These are phyloP conservation scores for Atta texana DNA, from an alignment of 1,140 invertebrate species.

Conservation along the genomic window DNA sequence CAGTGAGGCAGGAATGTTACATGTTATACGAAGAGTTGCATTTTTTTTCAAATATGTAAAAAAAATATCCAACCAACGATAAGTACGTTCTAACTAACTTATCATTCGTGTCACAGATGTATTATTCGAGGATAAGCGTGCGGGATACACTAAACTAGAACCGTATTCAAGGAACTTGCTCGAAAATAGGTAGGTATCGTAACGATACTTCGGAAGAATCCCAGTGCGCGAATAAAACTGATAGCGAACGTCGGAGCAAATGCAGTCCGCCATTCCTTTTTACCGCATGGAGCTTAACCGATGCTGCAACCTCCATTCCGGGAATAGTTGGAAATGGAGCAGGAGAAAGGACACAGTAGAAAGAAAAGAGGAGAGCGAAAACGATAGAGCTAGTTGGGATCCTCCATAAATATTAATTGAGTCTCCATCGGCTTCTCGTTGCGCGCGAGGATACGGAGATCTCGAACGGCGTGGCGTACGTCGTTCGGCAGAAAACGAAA, in stretches of 20 bases:
- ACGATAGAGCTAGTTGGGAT: conserved; percentile 52
- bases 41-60: conserved; percentile 15
- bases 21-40: neutral
- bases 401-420: conserved; percentile 77
- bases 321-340: conserved; percentile 49
- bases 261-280: conserved; percentile 58
- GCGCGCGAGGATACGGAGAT: conserved; percentile 63
- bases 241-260: conserved; percentile 60
- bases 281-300: conserved; percentile 49
- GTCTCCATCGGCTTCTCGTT: conserved; percentile 72
- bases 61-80: conserved; percentile 31
- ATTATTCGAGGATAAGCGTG: conserved; percentile 45
- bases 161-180: conserved; percentile 24
- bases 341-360: neutral
- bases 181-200: conserved; percentile 54
- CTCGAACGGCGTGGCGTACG: conserved; percentile 65
- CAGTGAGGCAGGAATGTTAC: neutral
- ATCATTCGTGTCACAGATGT: conserved; percentile 13
- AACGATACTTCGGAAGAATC: conserved; percentile 62
- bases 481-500: conserved; percentile 75
- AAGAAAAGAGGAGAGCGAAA: too few species aligned
- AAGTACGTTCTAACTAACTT: conserved; percentile 22
- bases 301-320: conserved; percentile 53
- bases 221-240: conserved; percentile 64
- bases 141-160: conserved; percentile 51